Percentiles rank a stretch among this genome's conserved stretches.
phyloP scores from a whole-genome alignment of 2,113 vertebrate species.

The Microtus montanus region DNA sequence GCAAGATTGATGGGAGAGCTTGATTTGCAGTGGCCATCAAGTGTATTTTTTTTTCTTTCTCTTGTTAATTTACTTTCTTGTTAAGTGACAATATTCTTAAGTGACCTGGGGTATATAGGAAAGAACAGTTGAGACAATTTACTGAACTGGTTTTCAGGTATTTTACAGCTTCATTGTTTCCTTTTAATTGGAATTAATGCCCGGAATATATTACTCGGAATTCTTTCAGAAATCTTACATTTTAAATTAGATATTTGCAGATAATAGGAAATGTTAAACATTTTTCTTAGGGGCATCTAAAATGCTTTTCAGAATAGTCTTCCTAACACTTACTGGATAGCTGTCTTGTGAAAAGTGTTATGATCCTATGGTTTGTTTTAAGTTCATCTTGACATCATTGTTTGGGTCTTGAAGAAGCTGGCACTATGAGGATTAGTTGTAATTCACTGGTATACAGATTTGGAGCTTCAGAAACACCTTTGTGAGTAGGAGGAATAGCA shows the following conservation, averaged over 20 bases:
- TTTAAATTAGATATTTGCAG: background rate
- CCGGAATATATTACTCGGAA: background rate
- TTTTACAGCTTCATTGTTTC: background rate
- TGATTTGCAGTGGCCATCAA: background rate
- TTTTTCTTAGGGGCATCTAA: conserved; percentile 1
- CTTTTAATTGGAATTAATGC: background rate
- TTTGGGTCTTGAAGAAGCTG: background rate
- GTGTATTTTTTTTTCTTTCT: background rate
- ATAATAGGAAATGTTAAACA: background rate
- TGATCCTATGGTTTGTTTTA: background rate
- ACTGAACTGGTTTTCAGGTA: background rate
- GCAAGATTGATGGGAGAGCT: background rate
- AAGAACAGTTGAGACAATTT: background rate
- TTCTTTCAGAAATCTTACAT: background rate
- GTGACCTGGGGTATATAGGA: background rate
- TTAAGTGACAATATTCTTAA: background rate
- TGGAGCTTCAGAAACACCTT: background rate
- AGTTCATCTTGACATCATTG: background rate
- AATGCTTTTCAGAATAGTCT: background rate
- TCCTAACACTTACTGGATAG: background rate
- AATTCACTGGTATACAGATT: background rate
- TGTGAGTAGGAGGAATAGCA: background rate
- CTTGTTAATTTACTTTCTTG: background rate
- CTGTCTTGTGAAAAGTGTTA: background rate
- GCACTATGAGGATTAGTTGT: background rate